Percentiles rank a stretch among this genome's conserved stretches.
These are phyloP conservation scores for Eupelmus urozonus DNA, from an alignment of 2,888 invertebrate genomes.

Conservation along the genomic window DNA sequence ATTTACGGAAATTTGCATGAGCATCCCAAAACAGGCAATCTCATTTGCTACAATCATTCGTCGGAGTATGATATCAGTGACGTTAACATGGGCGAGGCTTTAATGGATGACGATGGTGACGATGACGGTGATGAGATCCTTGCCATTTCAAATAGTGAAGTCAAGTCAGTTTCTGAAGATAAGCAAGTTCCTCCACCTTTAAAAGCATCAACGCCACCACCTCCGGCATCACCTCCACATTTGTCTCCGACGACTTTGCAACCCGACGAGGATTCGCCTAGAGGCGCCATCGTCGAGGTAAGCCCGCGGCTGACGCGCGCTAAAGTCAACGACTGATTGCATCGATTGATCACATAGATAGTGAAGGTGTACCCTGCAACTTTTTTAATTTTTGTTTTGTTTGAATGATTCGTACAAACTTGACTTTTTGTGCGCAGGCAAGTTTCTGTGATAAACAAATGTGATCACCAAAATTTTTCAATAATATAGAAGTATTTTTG, in stretches of 20 bases:
- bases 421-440: too few relatives aligned
- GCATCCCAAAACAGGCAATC: conserved; percentile 63
- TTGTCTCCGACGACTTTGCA: neutral
- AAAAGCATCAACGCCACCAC: neutral
- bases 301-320: conserved; percentile 59
- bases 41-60: conserved; percentile 69
- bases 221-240: neutral
- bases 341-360: conserved; percentile 40
- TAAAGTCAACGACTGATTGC: conserved; percentile 43
- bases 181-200: neutral
- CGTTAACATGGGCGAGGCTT: conserved; percentile 43
- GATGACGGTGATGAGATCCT: conserved; percentile 43
- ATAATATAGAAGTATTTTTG: too few relatives aligned
- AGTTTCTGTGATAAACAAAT: too few relatives aligned
- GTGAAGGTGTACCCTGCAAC: conserved; percentile 17
- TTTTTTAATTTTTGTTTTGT: conserved; percentile 27
- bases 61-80: conserved; percentile 39
- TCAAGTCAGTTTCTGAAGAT: neutral
- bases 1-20: conserved; percentile 69
- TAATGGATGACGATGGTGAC: conserved; percentile 55
- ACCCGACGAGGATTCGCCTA: conserved; percentile 63
- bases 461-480: too few relatives aligned
- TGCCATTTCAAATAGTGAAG: neutral
- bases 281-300: conserved; percentile 74
- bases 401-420: neutral